Evolutionary conservation across 2,113 vertebrate genomes (phyloP), one percentile per base, ranked within the genome.

Genomic region (Phylloscopus whistleri): DNA sequence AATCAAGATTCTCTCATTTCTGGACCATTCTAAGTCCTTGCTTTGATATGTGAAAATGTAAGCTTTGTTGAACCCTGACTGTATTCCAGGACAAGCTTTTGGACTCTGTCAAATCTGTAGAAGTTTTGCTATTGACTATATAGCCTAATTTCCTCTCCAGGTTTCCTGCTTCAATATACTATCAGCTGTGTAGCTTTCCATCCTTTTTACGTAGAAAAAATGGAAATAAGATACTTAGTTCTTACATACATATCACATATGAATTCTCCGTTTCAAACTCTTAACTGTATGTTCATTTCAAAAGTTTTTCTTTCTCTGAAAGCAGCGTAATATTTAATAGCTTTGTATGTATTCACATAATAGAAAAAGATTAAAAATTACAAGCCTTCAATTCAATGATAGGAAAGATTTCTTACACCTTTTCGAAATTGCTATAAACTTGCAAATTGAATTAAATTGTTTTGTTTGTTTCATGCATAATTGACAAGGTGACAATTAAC

Each of bases 381-480:
- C 10, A 59, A 83, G 20, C 18, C 7, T n/a, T 69, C 16, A 73
- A 43, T 66, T 83, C 35, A 53, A 20, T 43, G 6, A 26, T 46
- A 53, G 33, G 28, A 82, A 69, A 76, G 11, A 69, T 58, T 77
- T 31, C 43, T 73, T 75, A 55, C 5, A 51, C 27, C 15, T 84
- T 87, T 91, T 81, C 62, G 79, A 79, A 82, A 91, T 82, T 91
- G 41, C 41, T 94, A 56, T 85, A 60, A 85, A 84, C 16, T 85
- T 62, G 53, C 37, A 69, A 83, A 91, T 90, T 90, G 85, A 94
- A 88, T 94, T 84, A 89, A 78, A 59, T 82, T n/a, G 67, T 80
- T 90, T 92, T 91, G 37, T 83, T 91, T 90, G 41, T 89, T 95
- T 68, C 93, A 95, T 95, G 74, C 48, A 93, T 92, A 97, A 94